A percentile compares a stretch with the other conserved stretches of the same genome.
Evolutionary conservation across 1,140 invertebrate genomes (phyloP).

Genomic region (Habropoda laboriosa): DNA sequence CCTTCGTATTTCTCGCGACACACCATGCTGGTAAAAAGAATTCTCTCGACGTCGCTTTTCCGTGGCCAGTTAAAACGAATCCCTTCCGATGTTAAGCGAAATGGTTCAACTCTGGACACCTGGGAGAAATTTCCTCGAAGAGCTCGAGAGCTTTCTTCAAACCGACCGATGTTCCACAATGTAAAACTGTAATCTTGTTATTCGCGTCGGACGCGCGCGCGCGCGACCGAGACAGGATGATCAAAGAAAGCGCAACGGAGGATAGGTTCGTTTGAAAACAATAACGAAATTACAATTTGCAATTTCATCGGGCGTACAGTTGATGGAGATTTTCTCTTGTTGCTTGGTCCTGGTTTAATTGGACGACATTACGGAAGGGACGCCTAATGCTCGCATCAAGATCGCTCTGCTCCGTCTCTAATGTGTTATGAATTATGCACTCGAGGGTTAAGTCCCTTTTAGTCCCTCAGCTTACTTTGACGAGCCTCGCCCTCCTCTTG

Average conservation of each 20-base stretch:
- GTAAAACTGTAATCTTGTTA: constrained; percentile 43
- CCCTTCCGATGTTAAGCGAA: constrained; percentile 27
- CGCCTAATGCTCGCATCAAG: constrained; percentile 19
- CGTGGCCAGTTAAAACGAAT: constrained; percentile 25
- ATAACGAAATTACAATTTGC: constrained; percentile 39
- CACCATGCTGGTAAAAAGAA: background rate
- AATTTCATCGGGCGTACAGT: constrained; percentile 9
- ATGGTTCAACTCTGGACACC: constrained; percentile 2
- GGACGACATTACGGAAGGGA: constrained; percentile 5
- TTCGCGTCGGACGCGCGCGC: constrained; percentile 8
- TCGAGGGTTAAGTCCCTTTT: constrained; percentile 49
- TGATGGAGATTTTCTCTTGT: background rate
- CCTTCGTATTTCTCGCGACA: background rate
- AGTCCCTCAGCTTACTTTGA: constrained; percentile 49
- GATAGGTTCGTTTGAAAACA: constrained; percentile 12
- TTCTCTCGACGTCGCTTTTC: background rate
- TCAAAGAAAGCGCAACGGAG: constrained; percentile 27
- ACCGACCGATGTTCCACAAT: constrained; percentile 4
- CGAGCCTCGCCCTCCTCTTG: constrained; percentile 35
- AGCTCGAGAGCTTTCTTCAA: background rate
- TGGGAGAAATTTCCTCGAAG: constrained; percentile 31
- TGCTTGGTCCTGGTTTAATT: background rate
- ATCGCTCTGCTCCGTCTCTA: constrained; percentile 29
- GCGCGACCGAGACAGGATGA: no score
- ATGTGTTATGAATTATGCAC: constrained; percentile 53